Base-by-base conservation (phyloP, 1,140 invertebrate genomes). In the Pantala flavescens region DNA sequence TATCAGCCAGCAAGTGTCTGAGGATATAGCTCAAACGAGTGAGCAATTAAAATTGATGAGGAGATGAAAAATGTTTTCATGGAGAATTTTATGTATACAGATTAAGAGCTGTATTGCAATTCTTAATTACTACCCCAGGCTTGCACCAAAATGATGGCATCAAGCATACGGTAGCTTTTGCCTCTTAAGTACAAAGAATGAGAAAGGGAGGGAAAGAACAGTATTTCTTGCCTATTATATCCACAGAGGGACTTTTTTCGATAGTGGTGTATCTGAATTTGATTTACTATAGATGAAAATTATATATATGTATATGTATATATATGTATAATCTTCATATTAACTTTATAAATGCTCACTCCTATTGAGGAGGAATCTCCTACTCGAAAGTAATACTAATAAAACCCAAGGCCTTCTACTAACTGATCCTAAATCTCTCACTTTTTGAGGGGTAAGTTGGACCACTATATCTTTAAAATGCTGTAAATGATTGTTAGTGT, bases 191-290 rank as follows among this genome's bases (percentile, higher is more conserved):
- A 63, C 49, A 63, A 63, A 63, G 49, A 63, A 63, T 63, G 49
- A 63, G 49, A 63, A 63, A 19, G 49, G 49, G n/a, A 63, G 49
- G 49, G 49, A 63, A 63, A 63, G 49, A 63, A 63, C 49, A 63
- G 49, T 63, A 63, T 63, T 63, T 63, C 49, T 63, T 63, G 49
- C n/a, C 49, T 63, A 63, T 63, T 63, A 63, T 63, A 63, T 63
- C 49, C 14, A 63, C 49, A 63, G 49, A 21, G n/a, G 49, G 49
- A 63, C 49, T 19, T 19, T 19, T 63, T 21, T 19, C 49, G 49
- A 63, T 63, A 63, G 49, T 21, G n/a, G 49, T 63, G 49, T 19
- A 21, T 63, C n/a, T 63, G 14, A 63, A 21, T 63, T 63, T 63
- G 14, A 63, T 63, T 63, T 63, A 16, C 12, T 21, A 63, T 63